A percentile compares a stretch with the other conserved stretches of the same genome.
phyloP scores from a whole-genome alignment of 2,113 vertebrate genomes.

The Okapia johnstoni region DNA sequence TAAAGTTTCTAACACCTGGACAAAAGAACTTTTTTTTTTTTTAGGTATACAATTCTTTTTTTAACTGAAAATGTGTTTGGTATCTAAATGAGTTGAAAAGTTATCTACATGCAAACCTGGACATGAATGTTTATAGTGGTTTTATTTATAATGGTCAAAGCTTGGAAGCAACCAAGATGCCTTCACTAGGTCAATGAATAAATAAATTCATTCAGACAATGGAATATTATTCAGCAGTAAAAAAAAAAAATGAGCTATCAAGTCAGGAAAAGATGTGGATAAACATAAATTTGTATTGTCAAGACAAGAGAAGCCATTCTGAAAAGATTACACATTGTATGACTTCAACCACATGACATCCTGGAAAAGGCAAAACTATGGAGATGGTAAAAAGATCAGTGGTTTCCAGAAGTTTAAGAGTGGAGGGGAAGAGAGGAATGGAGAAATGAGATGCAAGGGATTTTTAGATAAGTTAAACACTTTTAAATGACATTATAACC shows the following conservation, averaged over 20 bases:
- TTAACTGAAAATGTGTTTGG: not conserved
- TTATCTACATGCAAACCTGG: not conserved
- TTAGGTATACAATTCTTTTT: not conserved
- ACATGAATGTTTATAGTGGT: not conserved
- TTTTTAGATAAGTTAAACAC: not conserved
- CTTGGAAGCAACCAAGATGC: not conserved
- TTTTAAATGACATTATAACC: not conserved
- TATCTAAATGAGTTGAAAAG: not conserved
- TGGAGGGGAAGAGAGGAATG: not conserved
- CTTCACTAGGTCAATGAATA: not conserved
- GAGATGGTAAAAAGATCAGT: not conserved
- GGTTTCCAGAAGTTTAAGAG: not conserved
- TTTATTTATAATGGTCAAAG: not conserved
- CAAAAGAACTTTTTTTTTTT: not conserved
- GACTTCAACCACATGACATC: not conserved
- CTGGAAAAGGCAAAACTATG: not conserved
- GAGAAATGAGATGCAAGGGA: not conserved
- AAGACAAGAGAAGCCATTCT: not conserved
- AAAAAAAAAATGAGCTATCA: not conserved
- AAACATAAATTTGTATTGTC: not conserved
- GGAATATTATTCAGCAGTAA: not conserved
- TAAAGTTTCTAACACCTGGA: not conserved
- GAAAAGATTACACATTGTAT: not conserved
- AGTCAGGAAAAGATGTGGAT: not conserved
- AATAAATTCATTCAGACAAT: not conserved